Evolutionary conservation across 2,888 invertebrate species (phyloP).

Genomic region (Hypsopygia costalis): DNA sequence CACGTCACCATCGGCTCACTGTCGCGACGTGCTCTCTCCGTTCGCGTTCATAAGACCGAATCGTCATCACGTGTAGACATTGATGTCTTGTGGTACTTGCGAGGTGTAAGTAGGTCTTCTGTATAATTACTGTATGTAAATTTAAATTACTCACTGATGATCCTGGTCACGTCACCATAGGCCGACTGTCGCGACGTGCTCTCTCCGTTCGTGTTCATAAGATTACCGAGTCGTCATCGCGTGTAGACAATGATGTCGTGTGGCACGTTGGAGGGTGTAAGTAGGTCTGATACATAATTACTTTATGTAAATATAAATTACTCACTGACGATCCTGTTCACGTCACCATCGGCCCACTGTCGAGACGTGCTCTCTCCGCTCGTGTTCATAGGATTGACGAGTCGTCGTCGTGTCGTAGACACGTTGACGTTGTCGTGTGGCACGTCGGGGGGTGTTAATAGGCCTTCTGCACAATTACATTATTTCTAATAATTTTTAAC

Average conservation of each 20-base stretch:
- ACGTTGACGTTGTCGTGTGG: slow-evolving; percentile 24
- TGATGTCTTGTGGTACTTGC: slow-evolving; percentile 25
- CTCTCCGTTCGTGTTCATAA: slow-evolving; percentile 32
- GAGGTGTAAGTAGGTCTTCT: slow-evolving; percentile 27
- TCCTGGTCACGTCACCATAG: slow-evolving; percentile 22
- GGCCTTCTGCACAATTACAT: slow-evolving; percentile 29
- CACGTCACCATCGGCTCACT: slow-evolving; percentile 28
- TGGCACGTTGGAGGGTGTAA: slow-evolving; percentile 25
- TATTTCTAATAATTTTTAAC: too few relatives aligned
- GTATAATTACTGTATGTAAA: too few relatives aligned
- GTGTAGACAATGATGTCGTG: slow-evolving; percentile 20
- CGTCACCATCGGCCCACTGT: slow-evolving; percentile 29
- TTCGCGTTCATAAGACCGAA: slow-evolving; percentile 28
- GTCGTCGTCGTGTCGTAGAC: slow-evolving; percentile 19
- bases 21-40: slow-evolving; percentile 38
- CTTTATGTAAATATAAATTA: too few relatives aligned
- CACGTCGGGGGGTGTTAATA: slow-evolving; percentile 23
- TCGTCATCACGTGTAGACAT: slow-evolving; percentile 20
- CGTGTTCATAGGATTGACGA: slow-evolving; percentile 16
- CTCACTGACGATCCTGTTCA: not conserved
- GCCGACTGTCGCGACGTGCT: slow-evolving; percentile 35
- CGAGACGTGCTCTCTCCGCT: slow-evolving; percentile 41
- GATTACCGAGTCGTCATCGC: slow-evolving; percentile 26
- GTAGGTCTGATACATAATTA: slow-evolving; percentile 28
- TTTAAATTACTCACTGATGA: too few relatives aligned